Percentiles rank a stretch among this genome's conserved stretches.
Evolutionary conservation across 2,797 vertebrate genomes (phyloP).

Genomic region (Liparis tanakae): DNA sequence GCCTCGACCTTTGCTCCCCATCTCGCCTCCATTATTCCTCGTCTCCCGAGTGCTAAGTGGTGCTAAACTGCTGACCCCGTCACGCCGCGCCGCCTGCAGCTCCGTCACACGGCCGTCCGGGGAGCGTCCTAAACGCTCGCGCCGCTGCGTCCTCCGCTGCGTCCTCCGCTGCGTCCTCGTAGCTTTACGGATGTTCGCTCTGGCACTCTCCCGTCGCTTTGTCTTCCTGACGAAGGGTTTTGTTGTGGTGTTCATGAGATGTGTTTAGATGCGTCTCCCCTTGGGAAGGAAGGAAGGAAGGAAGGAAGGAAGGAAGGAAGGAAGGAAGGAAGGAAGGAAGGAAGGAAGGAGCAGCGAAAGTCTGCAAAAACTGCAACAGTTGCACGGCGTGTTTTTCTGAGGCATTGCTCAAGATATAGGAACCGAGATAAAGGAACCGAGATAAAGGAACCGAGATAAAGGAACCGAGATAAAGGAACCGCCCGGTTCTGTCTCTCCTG

Average conservation of each 20-base stretch:
- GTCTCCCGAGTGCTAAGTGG: conserved; percentile 36
- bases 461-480: too few species aligned
- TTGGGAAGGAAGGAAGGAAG: too few species aligned
- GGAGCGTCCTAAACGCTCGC: conserved; percentile 21
- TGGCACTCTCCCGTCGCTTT: background rate
- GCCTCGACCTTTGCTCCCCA: conserved; percentile 32
- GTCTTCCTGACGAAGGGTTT: background rate
- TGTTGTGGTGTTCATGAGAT: background rate
- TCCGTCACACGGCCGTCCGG: conserved; percentile 38
- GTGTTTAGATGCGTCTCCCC: too few species aligned
- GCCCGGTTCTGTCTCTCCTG: too few species aligned
- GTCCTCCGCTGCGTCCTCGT: conserved; percentile 33
- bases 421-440: too few species aligned
- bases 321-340: too few species aligned
- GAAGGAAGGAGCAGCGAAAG: conserved; percentile 8
- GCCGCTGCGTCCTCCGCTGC: too few species aligned
- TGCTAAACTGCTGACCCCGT: conserved; percentile 63
- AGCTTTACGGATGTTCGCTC: background rate
- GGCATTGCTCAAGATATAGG: conserved; percentile 1
- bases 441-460: too few species aligned
- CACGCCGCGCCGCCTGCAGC: conserved; percentile 52
- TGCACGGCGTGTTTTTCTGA: background rate
- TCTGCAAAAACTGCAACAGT: background rate
- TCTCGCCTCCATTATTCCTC: conserved; percentile 52
- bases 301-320: conserved; percentile 5